phyloP scores from a whole-genome alignment of 1,140 invertebrate genomes.

The Pantala flavescens region DNA sequence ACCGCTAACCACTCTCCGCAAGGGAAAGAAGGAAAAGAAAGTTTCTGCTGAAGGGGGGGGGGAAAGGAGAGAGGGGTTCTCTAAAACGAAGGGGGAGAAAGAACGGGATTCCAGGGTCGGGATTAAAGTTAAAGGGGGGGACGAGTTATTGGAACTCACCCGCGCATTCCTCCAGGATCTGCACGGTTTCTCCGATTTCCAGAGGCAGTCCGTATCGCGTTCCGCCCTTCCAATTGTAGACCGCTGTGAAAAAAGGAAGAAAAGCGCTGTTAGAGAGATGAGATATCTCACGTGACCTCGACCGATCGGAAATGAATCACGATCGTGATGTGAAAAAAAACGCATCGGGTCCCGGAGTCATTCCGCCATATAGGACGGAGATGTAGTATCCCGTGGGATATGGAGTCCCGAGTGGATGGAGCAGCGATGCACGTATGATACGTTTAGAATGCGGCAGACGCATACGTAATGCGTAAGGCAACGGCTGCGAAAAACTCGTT shows the following conservation, averaged over 20 bases:
- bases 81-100: neutral
- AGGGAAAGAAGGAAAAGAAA: neutral
- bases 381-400: too few relatives aligned
- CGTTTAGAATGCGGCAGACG: too few relatives aligned
- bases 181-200: conserved; percentile 82
- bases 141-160: conserved; percentile 36
- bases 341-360: too few relatives aligned
- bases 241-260: conserved; percentile 51
- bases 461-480: too few relatives aligned
- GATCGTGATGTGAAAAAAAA: too few relatives aligned
- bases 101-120: neutral
- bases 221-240: conserved; percentile 83
- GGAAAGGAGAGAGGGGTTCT: neutral
- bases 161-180: conserved; percentile 79
- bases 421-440: too few relatives aligned
- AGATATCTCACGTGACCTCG: too few relatives aligned
- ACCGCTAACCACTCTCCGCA: neutral
- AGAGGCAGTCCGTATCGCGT: conserved; percentile 66
- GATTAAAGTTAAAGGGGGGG: neutral
- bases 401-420: too few relatives aligned
- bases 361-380: too few relatives aligned
- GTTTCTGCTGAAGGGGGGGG: neutral
- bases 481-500: too few relatives aligned
- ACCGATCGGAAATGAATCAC: too few relatives aligned
- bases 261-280: neutral